These are phyloP conservation scores for Drosophila teissieri DNA, from an alignment of 1,140 invertebrate genomes.

Conservation along the genomic window DNA sequence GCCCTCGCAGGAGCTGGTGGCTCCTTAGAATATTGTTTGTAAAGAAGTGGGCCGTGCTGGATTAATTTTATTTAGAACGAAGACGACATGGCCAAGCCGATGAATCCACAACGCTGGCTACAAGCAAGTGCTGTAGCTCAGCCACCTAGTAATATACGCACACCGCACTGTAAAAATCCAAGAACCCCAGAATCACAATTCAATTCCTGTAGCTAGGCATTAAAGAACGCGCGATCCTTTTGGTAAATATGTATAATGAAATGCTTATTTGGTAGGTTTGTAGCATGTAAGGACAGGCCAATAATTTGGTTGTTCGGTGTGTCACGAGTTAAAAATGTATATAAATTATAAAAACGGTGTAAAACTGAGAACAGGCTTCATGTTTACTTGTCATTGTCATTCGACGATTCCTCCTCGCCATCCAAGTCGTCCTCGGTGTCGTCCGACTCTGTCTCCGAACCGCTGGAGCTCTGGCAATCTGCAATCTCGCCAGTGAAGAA, in stretches of 20 bases:
- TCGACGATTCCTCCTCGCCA: constrained; percentile 46
- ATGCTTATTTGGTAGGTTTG: constrained; percentile 27
- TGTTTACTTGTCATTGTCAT: constrained; percentile 43
- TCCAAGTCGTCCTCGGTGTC: constrained; percentile 85
- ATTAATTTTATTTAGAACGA: constrained; percentile 25
- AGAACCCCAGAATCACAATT: constrained; percentile 1
- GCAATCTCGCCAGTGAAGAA: constrained; percentile 93
- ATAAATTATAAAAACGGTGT: constrained; percentile 19
- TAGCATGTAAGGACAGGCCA: constrained; percentile 18
- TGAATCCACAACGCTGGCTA: constrained; percentile 42
- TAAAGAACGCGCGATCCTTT: constrained; percentile 39
- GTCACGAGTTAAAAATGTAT: constrained; percentile 17
- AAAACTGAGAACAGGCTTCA: constrained; percentile 22
- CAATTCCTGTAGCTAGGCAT: constrained; percentile 35
- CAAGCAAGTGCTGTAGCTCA: constrained; percentile 47
- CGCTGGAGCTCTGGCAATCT: constrained; percentile 85
- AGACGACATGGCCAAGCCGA: constrained; percentile 46
- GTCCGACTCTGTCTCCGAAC: constrained; percentile 13
- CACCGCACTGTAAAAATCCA: constrained; percentile 60
- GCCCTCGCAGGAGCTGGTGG: constrained; percentile 7
- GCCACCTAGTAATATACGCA: constrained; percentile 43
- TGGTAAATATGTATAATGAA: constrained; percentile 28
- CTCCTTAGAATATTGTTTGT: constrained; percentile 14
- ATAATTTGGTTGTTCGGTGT: constrained; percentile 33
- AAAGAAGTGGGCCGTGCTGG: constrained; percentile 21